phyloP scores from a whole-genome alignment of 2,797 vertebrate species.

The Diplodus puntazzo region DNA sequence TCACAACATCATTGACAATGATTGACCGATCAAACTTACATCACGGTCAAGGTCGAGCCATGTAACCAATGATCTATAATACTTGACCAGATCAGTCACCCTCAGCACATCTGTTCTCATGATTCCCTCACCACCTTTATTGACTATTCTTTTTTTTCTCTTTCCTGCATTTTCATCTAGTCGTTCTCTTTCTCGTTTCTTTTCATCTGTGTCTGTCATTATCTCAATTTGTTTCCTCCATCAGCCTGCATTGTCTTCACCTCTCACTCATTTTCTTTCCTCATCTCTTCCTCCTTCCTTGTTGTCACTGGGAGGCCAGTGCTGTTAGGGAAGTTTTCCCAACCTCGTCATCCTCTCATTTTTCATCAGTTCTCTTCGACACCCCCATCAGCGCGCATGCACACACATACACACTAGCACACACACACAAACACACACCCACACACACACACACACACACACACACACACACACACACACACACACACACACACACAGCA shows the following conservation, averaged over 20 bases:
- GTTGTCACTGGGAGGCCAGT: constrained; percentile 68
- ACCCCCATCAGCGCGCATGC: not conserved
- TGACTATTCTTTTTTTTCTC: constrained; percentile 33
- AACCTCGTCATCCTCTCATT: constrained; percentile 82
- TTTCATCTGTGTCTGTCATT: constrained; percentile 75
- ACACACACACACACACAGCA: constrained; percentile 29
- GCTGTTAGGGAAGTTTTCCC: constrained; percentile 78
- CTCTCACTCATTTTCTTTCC: constrained; percentile 58
- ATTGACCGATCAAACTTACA: not conserved
- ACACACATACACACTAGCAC: constrained; percentile 1
- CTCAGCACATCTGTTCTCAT: constrained; percentile 12
- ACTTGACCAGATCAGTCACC: constrained; percentile 5
- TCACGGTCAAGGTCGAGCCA: constrained; percentile 33
- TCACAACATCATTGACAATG: not conserved
- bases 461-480: not conserved
- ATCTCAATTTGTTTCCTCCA: constrained; percentile 70
- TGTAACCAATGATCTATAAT: constrained; percentile 5
- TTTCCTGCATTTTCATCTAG: constrained; percentile 49
- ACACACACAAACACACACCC: constrained; percentile 32
- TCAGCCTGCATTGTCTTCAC: constrained; percentile 61
- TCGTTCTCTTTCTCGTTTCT: constrained; percentile 65
- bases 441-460: constrained; percentile 8
- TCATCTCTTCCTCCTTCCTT: constrained; percentile 56
- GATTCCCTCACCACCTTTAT: not conserved
- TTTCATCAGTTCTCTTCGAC: constrained; percentile 75